Percentiles rank a stretch among this genome's conserved stretches.
These are phyloP conservation scores for Coranthus polyacanthus DNA, from an alignment of 2,797 vertebrate species.

Conservation along the genomic window DNA sequence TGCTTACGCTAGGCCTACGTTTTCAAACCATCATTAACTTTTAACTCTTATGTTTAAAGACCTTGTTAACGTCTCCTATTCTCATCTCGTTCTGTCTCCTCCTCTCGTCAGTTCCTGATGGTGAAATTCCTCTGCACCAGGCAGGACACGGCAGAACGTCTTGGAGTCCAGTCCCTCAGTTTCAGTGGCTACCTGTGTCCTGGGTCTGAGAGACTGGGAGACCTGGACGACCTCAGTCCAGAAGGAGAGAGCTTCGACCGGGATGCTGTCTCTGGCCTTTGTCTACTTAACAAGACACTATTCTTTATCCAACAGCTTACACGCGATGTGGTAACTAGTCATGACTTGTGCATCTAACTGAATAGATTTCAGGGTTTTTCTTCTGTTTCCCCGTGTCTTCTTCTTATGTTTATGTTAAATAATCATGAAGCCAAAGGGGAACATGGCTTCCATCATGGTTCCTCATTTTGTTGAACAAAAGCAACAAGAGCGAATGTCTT, in stretches of 20 bases:
- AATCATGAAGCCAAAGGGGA: too few species aligned
- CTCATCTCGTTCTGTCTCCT: background rate
- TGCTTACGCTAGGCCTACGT: too few species aligned
- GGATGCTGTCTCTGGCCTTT: constrained; percentile 85
- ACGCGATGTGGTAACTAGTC: constrained; percentile 89
- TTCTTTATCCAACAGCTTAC: constrained; percentile 96
- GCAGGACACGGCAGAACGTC: constrained; percentile 92
- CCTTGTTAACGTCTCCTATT: background rate
- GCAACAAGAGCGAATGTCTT: too few species aligned
- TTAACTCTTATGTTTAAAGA: too few species aligned
- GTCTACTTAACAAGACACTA: constrained; percentile 92
- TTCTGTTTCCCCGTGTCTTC: too few species aligned
- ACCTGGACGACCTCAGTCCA: constrained; percentile 79
- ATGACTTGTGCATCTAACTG: background rate
- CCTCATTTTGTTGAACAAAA: too few species aligned
- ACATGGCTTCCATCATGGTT: too few species aligned
- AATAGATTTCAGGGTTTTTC: background rate
- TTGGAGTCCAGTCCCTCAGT: constrained; percentile 92
- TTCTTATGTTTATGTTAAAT: constrained; percentile 1
- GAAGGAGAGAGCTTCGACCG: constrained; percentile 73
- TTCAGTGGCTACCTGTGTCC: constrained; percentile 92
- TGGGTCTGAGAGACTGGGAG: constrained; percentile 77
- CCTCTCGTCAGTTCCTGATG: constrained; percentile 92
- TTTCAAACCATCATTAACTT: too few species aligned
- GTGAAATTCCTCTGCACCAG: constrained; percentile 96